Evolutionary conservation across 2,113 vertebrate species (phyloP).

Genomic region (Pica pica): DNA sequence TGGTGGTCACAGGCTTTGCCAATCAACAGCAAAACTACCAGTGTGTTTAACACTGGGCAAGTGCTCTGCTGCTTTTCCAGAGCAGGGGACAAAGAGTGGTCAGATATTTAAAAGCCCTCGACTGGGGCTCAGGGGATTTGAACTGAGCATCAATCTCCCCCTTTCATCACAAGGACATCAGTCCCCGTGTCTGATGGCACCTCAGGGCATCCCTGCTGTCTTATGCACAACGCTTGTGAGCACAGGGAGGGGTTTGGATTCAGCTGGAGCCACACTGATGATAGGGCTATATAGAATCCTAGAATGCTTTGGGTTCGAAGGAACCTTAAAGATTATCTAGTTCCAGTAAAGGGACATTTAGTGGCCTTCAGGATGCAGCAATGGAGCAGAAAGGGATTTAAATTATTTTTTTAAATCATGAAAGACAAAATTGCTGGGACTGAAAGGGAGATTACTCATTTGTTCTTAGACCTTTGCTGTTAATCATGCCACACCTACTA

Average conservation of each 20-base stretch:
- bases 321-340: not conserved
- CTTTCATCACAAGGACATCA: no score
- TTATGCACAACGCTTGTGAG: not conserved
- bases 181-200: not conserved
- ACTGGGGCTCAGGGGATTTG: not conserved
- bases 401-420: not conserved
- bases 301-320: not conserved
- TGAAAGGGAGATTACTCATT: constrained; percentile 16
- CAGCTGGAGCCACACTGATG: not conserved
- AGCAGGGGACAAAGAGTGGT: not conserved
- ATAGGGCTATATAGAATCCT: not conserved
- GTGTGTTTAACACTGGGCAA: not conserved
- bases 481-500: not conserved
- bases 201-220: not conserved
- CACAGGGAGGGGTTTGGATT: not conserved
- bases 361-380: not conserved
- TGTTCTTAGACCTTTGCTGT: not conserved
- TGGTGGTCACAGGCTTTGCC: not conserved
- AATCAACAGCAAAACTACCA: not conserved
- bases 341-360: not conserved
- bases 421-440: not conserved
- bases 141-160: not conserved
- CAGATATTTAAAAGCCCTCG: not conserved
- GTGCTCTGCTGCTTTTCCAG: not conserved
- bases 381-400: not conserved